Evolutionary conservation across 2,888 invertebrate species (phyloP), one percentile per base, ranked within the genome.

Genomic region (Ennomos quercinarius): DNA sequence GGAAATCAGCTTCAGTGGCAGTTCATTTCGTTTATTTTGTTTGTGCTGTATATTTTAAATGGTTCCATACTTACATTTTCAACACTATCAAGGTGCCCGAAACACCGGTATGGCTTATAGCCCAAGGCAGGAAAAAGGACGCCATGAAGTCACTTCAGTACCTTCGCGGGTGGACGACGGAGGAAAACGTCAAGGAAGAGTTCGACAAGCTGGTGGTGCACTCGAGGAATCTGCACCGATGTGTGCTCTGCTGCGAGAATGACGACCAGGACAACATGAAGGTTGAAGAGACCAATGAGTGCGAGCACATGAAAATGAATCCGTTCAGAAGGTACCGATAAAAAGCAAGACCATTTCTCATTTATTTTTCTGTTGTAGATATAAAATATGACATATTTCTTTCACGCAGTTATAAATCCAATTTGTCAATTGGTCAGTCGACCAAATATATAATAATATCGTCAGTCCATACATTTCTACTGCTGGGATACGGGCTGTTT

Each of bases 31-130:
- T 27, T 6, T 6, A 27, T 27, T 27, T 27, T 27, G 5, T 6
- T 6, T 4, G 27, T 27, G 6, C 6, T 27, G 27, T 27, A 1
- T 27, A 27, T 5, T 6, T 27, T 6, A 27, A 27, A 27, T 17
- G 1, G 3, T 17, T 3, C 17, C 2, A 17, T 27, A 27, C 3
- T 17, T 27, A 27, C 27, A 43, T 27, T 38, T 10, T 38, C n/a
- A 17, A 17, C 17, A 44, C 51, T n/a, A 47, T 63, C 10, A 57
- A 93, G 93, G 89, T 93, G 0, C 94, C 94, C 9, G 94, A 94
- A 75, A 93, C 94, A 0, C 94, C 94, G 34, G 84, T 93, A 12
- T 94, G 94, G 94, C 76, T 94, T 2, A 66, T 94, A 50, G 87
- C 93, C 0, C 88, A 87, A 68, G 89, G 93, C 2, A 81, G 89